Conservation (phyloP, 2,113 vertebrate species). For the Ibidorhyncha struthersii region DNA sequence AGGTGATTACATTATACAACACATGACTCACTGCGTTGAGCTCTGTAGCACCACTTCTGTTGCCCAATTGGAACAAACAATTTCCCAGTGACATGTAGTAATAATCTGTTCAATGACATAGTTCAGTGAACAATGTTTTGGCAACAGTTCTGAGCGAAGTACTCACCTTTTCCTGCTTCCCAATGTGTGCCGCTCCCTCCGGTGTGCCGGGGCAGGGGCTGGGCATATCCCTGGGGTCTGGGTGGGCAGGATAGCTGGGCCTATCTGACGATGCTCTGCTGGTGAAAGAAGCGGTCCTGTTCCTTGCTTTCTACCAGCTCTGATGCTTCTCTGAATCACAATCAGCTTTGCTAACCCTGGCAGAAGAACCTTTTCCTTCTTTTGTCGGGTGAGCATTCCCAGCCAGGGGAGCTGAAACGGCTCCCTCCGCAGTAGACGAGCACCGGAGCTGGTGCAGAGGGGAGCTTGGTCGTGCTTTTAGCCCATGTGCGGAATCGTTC, state of each 20-base stretch:
- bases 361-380: neutral
- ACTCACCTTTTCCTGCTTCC: conserved; percentile 11
- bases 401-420: neutral
- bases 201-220: neutral
- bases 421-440: neutral
- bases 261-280: neutral
- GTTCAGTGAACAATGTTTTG: neutral
- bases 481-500: neutral
- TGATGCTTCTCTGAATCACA: neutral
- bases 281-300: neutral
- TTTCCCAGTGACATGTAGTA: neutral
- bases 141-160: neutral
- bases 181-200: neutral
- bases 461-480: neutral
- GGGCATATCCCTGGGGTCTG: neutral
- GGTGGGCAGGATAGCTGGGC: neutral
- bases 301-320: neutral
- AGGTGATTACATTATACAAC: neutral
- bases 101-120: neutral
- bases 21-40: neutral
- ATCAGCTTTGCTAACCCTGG: neutral
- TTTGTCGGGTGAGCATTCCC: fast-evolving
- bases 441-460: neutral
- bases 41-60: neutral
- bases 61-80: neutral